A percentile compares a stretch with the other conserved stretches of the same genome.
These are phyloP conservation scores for Platycheirus rosarum DNA, from an alignment of 2,888 invertebrate species.

Conservation along the genomic window DNA sequence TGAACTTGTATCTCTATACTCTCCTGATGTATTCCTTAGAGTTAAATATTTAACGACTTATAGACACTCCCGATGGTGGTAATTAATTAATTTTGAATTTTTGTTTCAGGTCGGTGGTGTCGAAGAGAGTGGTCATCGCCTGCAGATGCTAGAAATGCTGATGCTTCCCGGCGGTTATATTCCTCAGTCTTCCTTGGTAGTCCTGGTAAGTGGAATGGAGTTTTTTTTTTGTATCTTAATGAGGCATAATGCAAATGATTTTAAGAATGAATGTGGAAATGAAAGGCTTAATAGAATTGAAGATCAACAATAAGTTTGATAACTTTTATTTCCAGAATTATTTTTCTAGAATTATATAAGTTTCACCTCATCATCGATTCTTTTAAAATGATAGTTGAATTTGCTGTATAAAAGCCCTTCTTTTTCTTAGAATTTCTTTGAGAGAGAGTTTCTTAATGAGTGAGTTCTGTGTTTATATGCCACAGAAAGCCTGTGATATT, in stretches of 20 bases:
- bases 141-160: slow-evolving; percentile 90
- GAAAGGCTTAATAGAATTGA: too few species aligned
- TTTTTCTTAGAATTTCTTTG: too few species aligned
- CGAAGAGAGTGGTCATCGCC: slow-evolving; percentile 95
- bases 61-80: slow-evolving; percentile 6
- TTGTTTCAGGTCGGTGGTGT: slow-evolving; percentile 93
- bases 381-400: too few species aligned
- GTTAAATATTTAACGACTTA: slow-evolving; percentile 20
- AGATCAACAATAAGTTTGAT: too few species aligned
- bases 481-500: too few species aligned
- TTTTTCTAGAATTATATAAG: too few species aligned
- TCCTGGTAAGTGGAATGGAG: slow-evolving; percentile 85
- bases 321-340: too few species aligned
- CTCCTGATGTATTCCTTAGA: slow-evolving; percentile 55
- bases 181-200: slow-evolving; percentile 97
- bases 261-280: slow-evolving; percentile 8
- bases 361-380: too few species aligned
- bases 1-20: slow-evolving; percentile 5
- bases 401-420: too few species aligned
- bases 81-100: slow-evolving; percentile 51
- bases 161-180: slow-evolving; percentile 92
- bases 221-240: slow-evolving; percentile 13
- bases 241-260: neutral
- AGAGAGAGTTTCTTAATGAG: too few species aligned
- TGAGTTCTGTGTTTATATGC: too few species aligned